Evolutionary conservation across 2,888 invertebrate species (phyloP).

Genomic region (Cryptophagus acutangulus): DNA sequence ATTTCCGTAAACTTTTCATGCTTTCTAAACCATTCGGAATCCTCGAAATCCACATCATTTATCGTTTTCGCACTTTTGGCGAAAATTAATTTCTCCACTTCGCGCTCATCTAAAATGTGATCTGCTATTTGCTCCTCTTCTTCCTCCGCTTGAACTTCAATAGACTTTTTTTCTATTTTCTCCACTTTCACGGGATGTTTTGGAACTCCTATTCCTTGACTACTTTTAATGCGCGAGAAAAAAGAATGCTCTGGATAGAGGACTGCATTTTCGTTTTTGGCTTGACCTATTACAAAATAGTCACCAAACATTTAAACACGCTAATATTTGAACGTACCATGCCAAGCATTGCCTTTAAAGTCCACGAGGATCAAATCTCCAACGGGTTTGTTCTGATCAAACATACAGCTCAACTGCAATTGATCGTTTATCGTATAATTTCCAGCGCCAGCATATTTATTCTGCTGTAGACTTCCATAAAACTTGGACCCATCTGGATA

Average conservation of each 20-base stretch:
- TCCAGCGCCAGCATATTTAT: conserved; percentile 50
- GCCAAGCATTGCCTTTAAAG: conserved; percentile 53
- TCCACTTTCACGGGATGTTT: too few species aligned
- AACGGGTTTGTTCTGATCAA: conserved; percentile 52
- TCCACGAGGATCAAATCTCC: conserved; percentile 50
- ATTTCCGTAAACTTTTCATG: conserved; percentile 27
- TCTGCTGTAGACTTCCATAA: conserved; percentile 51
- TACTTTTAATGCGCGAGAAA: conserved; percentile 30
- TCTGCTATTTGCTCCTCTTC: conserved; percentile 4
- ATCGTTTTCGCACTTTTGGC: conserved; percentile 30
- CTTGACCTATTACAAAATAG: conserved; percentile 20
- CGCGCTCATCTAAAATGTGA: conserved; percentile 13
- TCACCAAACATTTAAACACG: too few species aligned
- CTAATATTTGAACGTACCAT: conserved; percentile 39
- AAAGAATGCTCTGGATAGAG: conserved; percentile 39
- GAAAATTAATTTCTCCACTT: conserved; percentile 34
- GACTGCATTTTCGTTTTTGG: conserved; percentile 27
- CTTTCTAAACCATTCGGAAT: conserved; percentile 32
- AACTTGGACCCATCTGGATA: conserved; percentile 52
- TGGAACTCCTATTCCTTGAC: conserved; percentile 31
- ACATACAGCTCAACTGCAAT: conserved; percentile 49
- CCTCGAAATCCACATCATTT: conserved; percentile 24
- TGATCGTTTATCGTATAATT: conserved; percentile 53
- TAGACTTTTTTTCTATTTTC: conserved; percentile 7
- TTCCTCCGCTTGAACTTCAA: conserved; percentile 9